Evolutionary conservation across 1,140 invertebrate genomes (phyloP), one percentile per base, ranked within the genome.

Genomic region (Anadara kagoshimensis): DNA sequence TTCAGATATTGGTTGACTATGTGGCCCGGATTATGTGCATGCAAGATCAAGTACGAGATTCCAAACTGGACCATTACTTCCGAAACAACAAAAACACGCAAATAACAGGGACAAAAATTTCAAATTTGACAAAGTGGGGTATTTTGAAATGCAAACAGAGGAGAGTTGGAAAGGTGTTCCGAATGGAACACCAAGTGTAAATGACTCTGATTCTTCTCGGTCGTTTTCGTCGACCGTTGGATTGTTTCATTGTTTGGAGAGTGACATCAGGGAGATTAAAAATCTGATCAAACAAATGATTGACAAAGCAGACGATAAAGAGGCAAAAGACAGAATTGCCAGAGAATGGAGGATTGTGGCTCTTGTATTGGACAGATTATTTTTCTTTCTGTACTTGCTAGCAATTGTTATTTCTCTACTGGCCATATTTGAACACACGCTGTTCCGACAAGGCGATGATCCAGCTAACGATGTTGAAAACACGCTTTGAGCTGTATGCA

Each of bases 341-440:
- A 65, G 76, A 51, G 88, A 89, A 70, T 90, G 89, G 89, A 78
- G 85, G 58, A 76, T 86, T 18, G 85, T 90, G 8, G 87, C 87
- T 10, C 84, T 87, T 54, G 85, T 89, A 18, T 76, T 88, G 5
- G 89, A 90, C 68, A 72, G 89, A 44, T 62, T 89, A 5, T 89
- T 90, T 67, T 90, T 90, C 79, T 84, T 85, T 56, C 67, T 84
- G 0, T 90, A 90, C 71, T 66, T 90, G 20, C 63, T 84, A 16
- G 77, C 84, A n/a, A 88, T 75, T 20, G 53, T 69, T 36, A 49
- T 75, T 18, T 75, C 73, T 2, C 29, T 36, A 36, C 7, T 36
- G 29, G 29, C 29, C 2, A 36, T 36, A 36, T 36, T 36, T 7
- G 29, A 36, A 36, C 29, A 36, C 29, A 36, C 29, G 2, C 29